Conservation (phyloP, 1,140 invertebrate genomes). For the Trachymyrmex cornetzi region DNA sequence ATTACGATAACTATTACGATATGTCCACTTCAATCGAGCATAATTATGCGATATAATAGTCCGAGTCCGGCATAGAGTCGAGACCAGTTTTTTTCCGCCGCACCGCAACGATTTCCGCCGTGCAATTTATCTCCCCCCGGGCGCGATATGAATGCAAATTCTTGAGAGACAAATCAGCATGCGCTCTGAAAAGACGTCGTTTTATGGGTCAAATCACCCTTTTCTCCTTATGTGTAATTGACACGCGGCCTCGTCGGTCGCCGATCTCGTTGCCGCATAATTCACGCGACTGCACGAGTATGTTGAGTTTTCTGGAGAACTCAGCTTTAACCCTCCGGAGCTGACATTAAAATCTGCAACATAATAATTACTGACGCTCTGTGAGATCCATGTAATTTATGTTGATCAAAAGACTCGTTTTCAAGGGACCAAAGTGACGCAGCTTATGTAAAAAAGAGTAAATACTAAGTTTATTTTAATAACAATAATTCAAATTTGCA, state of each 20-base stretch:
- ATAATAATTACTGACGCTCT: no score
- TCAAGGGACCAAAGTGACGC: no score
- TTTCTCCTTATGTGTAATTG: constrained; percentile 17
- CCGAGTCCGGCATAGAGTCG: constrained; percentile 2
- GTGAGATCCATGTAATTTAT: no score
- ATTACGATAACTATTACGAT: constrained; percentile 60
- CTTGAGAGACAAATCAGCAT: constrained; percentile 64
- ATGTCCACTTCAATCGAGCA: constrained; percentile 35
- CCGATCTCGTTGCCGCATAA: neutral
- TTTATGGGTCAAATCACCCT: constrained; percentile 57
- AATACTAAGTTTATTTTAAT: no score
- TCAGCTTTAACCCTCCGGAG: neutral
- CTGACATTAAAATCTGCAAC: no score
- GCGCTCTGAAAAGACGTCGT: constrained; percentile 59
- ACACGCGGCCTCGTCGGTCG: constrained; percentile 5
- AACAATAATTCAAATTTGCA: no score
- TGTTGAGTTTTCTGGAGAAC: neutral
- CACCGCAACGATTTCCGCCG: constrained; percentile 50
- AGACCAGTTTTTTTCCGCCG: constrained; percentile 68
- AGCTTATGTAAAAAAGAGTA: no score
- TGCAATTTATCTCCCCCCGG: constrained; percentile 60
- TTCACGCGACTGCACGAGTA: no score
- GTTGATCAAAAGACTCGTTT: no score
- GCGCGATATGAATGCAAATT: constrained; percentile 70
- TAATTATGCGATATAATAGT: constrained; percentile 33